Base-by-base conservation (phyloP, 2,113 vertebrate species). In the Todiramphus chloris region DNA sequence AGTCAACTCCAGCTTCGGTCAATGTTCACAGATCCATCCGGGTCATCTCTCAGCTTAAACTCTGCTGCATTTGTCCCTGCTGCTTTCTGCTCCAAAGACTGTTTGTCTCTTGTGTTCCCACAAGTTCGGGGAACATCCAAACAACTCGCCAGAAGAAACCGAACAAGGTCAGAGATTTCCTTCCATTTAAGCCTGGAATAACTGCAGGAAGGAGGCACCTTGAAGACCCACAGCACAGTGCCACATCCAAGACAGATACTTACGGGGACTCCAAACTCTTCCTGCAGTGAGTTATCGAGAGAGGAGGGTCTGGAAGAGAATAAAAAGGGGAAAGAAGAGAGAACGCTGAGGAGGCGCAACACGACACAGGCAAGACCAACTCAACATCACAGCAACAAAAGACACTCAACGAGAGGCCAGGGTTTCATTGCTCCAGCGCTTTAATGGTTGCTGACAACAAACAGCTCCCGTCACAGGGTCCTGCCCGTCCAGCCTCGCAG, bases 261-360 rank as follows among this genome's bases (percentile, higher is more conserved):
- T 99, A 99, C 99, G 99, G 99, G 97, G 99, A 99, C 97, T 99
- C 99, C 77, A 99, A 98, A 98, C 99, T 99, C 98, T 99, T 99
- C 98, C 99, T 99, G 98, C 99, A 99, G 98, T 99, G 99, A 89
- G 99, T 99, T 97, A 99, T 99, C 92, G 99, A 99, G 94, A 99
- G 98, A 53, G 99, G 99, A 98, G 99, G 99, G 98, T 99, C 99
- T 99, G 97, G 83, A 97, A 98, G 91, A 89, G 91, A 95, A 97
- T 88, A 91, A 81, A 93, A 82, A 79, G 86, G 92, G 88, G 77
- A 94, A 83, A 97, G 97, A 96, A 96, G 63, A 91, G 81, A 98
- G 76, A 97, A 97, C 79, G 74, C 92, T 98, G 55, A 98, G 80
- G 66, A 92, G 95, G 73, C 92, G 92, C 94, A 97, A 85, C 83